These are phyloP conservation scores for Mesoligia furuncula DNA, from an alignment of 2,888 invertebrate species.

Conservation along the genomic window DNA sequence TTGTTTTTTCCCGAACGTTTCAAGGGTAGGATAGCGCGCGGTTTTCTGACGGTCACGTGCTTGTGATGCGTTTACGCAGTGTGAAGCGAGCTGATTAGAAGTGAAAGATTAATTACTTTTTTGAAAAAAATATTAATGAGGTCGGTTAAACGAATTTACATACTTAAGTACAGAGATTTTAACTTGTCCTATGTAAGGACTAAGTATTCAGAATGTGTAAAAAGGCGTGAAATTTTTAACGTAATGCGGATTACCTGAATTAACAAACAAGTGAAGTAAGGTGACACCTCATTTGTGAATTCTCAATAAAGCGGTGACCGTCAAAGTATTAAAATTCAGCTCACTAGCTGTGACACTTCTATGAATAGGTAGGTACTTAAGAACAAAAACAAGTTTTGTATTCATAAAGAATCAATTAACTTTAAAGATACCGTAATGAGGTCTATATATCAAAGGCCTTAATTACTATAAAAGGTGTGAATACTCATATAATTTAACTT, in stretches of 20 bases:
- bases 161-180: background rate
- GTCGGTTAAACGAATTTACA: constrained; percentile 14
- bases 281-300: background rate
- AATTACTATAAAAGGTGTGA: background rate
- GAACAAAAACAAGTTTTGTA: constrained; percentile 24
- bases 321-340: constrained; percentile 42
- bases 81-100: constrained; percentile 45
- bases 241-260: background rate
- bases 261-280: background rate
- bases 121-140: constrained; percentile 19
- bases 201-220: background rate
- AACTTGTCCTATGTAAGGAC: constrained; percentile 6
- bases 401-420: constrained; percentile 36
- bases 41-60: constrained; percentile 79
- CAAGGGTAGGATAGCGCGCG: constrained; percentile 73
- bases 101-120: constrained; percentile 28
- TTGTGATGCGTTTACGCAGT: constrained; percentile 65
- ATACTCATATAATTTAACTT: background rate
- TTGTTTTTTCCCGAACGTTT: constrained; percentile 68
- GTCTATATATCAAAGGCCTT: constrained; percentile 7
- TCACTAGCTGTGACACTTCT: constrained; percentile 12
- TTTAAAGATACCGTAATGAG: constrained; percentile 29
- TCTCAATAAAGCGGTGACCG: constrained; percentile 4
- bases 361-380: constrained; percentile 16
- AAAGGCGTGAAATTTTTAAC: background rate